phyloP scores from a whole-genome alignment of 2,113 vertebrate species.

The Chionodraco myersi region DNA sequence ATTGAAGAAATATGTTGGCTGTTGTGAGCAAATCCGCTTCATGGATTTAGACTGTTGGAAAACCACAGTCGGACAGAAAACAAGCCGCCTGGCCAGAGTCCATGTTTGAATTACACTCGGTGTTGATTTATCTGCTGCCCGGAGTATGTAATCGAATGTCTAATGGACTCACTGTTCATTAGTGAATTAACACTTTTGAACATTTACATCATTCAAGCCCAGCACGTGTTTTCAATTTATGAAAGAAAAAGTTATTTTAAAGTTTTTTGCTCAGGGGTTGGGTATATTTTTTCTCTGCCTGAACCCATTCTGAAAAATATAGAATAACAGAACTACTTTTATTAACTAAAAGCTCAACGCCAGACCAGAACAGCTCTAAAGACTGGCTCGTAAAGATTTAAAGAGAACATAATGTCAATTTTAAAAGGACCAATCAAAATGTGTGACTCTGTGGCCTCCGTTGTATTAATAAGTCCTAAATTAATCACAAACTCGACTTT shows the following conservation, averaged over 20 bases:
- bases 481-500: neutral
- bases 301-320: conserved; percentile 52
- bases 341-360: conserved; percentile 44
- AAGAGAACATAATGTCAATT: conserved; percentile 15
- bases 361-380: conserved; percentile 41
- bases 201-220: conserved; percentile 66
- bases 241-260: conserved; percentile 59
- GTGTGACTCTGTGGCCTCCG: neutral
- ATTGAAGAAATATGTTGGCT: conserved; percentile 74
- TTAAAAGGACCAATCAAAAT: conserved; percentile 11
- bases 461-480: conserved; percentile 17
- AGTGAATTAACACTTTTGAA: conserved; percentile 77
- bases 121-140: conserved; percentile 79
- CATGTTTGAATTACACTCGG: conserved; percentile 74
- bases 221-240: conserved; percentile 62
- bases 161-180: conserved; percentile 82
- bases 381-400: conserved; percentile 32
- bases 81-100: conserved; percentile 66
- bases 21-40: conserved; percentile 76
- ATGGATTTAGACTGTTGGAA: conserved; percentile 79
- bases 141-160: conserved; percentile 72
- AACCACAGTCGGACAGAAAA: conserved; percentile 80
- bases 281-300: conserved; percentile 56
- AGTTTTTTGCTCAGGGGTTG: conserved; percentile 56
- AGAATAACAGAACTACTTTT: conserved; percentile 29